These are phyloP conservation scores for Hypsopygia costalis DNA, from an alignment of 2,888 invertebrate species.

Conservation along the genomic window DNA sequence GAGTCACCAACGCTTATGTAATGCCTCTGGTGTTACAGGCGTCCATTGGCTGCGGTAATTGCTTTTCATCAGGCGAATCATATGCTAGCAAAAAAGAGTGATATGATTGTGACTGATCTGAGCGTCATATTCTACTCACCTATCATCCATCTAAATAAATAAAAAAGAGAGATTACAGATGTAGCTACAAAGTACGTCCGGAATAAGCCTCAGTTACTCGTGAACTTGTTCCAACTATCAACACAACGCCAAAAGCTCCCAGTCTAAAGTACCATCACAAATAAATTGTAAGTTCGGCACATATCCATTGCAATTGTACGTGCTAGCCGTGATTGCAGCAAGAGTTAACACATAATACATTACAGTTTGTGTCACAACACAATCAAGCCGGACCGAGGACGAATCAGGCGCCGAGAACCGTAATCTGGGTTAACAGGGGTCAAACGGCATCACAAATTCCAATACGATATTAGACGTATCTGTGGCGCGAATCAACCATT, in stretches of 20 bases:
- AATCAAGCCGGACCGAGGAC: conserved; percentile 76
- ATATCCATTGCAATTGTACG: conserved; percentile 73
- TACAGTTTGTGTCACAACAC: conserved; percentile 81
- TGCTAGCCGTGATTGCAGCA: conserved; percentile 75
- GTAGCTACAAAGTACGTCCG: no score
- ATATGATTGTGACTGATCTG: no score
- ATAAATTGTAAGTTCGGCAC: conserved; percentile 65
- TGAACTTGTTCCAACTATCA: no score
- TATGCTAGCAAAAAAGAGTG: no score
- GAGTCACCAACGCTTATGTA: no score
- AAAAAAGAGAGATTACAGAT: no score
- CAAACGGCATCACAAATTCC: conserved; percentile 87
- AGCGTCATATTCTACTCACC: no score
- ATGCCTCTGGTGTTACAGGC: no score
- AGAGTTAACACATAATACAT: conserved; percentile 81
- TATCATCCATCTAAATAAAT: no score
- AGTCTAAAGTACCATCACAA: not conserved
- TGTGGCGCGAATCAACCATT: conserved; percentile 76
- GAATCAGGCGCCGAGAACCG: conserved; percentile 81
- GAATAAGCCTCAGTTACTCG: no score
- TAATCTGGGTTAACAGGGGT: conserved; percentile 89
- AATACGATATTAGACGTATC: conserved; percentile 82
- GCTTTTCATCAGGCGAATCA: no score
- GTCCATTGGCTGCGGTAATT: no score
- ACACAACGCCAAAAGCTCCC: not conserved